Conservation (phyloP, 2,888 invertebrate genomes). For the Andrena praecox region DNA sequence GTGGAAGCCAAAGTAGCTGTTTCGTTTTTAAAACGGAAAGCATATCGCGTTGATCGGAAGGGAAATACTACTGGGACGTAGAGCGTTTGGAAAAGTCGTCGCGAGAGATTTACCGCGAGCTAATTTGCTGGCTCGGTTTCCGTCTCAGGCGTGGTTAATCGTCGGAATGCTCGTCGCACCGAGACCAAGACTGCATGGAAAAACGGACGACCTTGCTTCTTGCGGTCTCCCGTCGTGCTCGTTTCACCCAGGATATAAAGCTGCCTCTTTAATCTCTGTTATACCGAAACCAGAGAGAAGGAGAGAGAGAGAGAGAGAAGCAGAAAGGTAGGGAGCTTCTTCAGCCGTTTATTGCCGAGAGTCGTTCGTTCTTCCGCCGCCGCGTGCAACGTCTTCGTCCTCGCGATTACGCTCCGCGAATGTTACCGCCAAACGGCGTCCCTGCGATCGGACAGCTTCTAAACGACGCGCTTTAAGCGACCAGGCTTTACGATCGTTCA, state of each 20-base stretch:
- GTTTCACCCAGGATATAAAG: conserved; percentile 67
- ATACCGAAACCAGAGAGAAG: not conserved
- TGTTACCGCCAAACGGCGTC: not conserved
- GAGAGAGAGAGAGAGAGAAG: not conserved
- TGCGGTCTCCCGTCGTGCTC: conserved; percentile 54
- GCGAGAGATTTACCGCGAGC: conserved; percentile 56
- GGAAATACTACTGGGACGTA: not conserved
- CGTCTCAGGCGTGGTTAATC: conserved; percentile 62
- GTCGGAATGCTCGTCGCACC: conserved; percentile 58
- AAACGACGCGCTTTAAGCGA: not conserved
- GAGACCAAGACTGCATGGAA: conserved; percentile 54
- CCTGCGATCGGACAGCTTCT: not conserved
- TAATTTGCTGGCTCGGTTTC: conserved; percentile 59
- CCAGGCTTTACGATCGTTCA: not conserved
- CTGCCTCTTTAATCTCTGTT: conserved; percentile 68
- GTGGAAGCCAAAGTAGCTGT: too few species aligned
- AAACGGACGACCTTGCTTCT: conserved; percentile 62
- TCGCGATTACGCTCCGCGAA: conserved; percentile 9
- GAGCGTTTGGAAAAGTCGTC: conserved; percentile 24
- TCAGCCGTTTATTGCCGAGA: conserved; percentile 65
- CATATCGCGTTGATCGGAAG: not conserved
- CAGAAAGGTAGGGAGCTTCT: conserved; percentile 28
- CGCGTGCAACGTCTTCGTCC: not conserved
- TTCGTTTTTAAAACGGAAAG: too few species aligned
- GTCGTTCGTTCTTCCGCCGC: conserved; percentile 10